Percentiles rank a stretch among this genome's conserved stretches.
phyloP scores from a whole-genome alignment of 1,140 invertebrate species.

The Halictus rubicundus region DNA sequence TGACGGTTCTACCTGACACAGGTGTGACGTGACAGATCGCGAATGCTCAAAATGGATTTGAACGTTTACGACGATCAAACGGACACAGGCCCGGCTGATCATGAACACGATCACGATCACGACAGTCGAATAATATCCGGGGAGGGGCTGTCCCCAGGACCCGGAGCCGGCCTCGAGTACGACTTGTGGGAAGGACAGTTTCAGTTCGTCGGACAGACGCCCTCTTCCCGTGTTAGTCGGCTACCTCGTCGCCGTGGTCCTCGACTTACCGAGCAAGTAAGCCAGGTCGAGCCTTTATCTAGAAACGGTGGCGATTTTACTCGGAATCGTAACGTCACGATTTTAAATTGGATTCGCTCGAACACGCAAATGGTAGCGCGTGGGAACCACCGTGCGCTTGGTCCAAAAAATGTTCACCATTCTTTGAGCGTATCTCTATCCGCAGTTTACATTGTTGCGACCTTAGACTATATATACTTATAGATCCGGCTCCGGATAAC shows the following conservation, averaged over 20 bases:
- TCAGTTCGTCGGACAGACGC: slow-evolving; percentile 85
- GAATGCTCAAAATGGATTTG: slow-evolving; percentile 32
- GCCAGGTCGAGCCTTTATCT: slow-evolving; percentile 10
- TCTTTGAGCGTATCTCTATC: too few relatives aligned
- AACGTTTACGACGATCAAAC: slow-evolving; percentile 34
- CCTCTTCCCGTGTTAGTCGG: slow-evolving; percentile 32
- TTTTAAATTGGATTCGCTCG: neutral
- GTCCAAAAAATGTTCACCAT: too few relatives aligned
- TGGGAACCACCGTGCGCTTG: too few relatives aligned
- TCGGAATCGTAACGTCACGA: neutral
- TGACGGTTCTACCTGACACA: slow-evolving; percentile 52
- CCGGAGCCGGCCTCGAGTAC: slow-evolving; percentile 83
- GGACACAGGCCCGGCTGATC: slow-evolving; percentile 26
- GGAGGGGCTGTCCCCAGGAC: slow-evolving; percentile 57
- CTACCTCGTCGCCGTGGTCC: slow-evolving; percentile 51
- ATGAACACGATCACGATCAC: slow-evolving; percentile 14
- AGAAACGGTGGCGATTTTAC: neutral
- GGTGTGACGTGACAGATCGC: slow-evolving; percentile 60
- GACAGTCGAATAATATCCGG: slow-evolving; percentile 53
- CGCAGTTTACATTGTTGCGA: too few relatives aligned
- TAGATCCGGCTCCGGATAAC: too few relatives aligned
- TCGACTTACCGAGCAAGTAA: slow-evolving; percentile 71
- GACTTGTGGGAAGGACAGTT: slow-evolving; percentile 94
- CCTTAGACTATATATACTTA: too few relatives aligned
- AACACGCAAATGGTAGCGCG: neutral